Evolutionary conservation across 2,797 vertebrate species (phyloP).

Genomic region (Sebastes hubbsi): DNA sequence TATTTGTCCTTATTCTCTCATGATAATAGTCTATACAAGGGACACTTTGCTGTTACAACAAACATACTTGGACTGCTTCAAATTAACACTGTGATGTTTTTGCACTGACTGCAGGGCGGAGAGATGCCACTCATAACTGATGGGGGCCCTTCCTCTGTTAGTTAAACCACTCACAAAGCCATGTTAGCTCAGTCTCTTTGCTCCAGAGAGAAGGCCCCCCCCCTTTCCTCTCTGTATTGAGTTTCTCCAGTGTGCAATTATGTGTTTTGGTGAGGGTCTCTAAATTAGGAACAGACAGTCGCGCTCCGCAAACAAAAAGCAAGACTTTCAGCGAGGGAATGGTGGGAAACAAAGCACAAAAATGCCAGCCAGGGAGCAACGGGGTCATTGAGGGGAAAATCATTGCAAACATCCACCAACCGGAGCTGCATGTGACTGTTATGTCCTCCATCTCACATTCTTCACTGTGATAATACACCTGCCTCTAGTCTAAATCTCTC

Average conservation of each 20-base stretch:
- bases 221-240: background rate
- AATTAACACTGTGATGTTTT: background rate
- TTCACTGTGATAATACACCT: background rate
- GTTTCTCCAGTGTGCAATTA: conserved; percentile 2
- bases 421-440: background rate
- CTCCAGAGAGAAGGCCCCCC: conserved; percentile 1
- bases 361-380: background rate
- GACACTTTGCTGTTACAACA: background rate
- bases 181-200: conserved; percentile 29
- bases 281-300: conserved; percentile 44
- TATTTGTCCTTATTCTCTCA: background rate
- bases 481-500: background rate
- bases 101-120: background rate
- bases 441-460: background rate
- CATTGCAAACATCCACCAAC: background rate
- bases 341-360: conserved; percentile 31
- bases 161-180: conserved; percentile 40
- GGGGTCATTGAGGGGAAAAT: background rate
- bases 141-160: conserved; percentile 30
- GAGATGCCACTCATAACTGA: conserved; percentile 14
- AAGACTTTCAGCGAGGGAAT: conserved; percentile 16
- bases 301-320: conserved; percentile 39
- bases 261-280: conserved; percentile 22
- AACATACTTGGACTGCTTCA: background rate
- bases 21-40: background rate